Evolutionary conservation across 2,888 invertebrate genomes (phyloP), one percentile per base, ranked within the genome.

Genomic region (Elegia similella): DNA sequence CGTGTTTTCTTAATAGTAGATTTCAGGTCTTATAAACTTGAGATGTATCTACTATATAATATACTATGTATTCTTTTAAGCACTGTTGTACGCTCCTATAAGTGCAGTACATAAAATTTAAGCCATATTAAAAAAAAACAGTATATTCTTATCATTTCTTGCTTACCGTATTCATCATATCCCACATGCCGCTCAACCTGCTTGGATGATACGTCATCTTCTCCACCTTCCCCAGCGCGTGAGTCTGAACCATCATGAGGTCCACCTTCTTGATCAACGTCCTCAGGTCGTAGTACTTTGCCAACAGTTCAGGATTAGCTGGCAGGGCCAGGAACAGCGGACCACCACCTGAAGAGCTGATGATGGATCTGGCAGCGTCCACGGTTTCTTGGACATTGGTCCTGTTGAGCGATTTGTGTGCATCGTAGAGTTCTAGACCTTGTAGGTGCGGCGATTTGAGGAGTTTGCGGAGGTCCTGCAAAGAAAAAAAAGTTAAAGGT

Each of bases 131-230:
- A n/a, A n/a, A n/a, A n/a, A n/a, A n/a, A n/a, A n/a, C n/a, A n/a
- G n/a, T 23, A 23, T 23, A 3, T 23, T 23, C 5, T 23, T 23
- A 3, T 5, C 5, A 23, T 23, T 23, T 23, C 23, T 7, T 1
- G 3, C 8, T 93, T 78, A 95, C 95, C 73, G 95, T 94, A 69
- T 96, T 96, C 78, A 95, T 93, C 92, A 95, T 94, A 69, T 96
- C 95, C 92, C 95, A 95, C 52, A 95, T 78, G 0, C 96, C 95
- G 75, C 95, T 95, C 65, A 96, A 80, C 58, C 95, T 84, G 70
- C 95, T 95, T 0, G 95, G 95, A 75, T 96, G 96, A 76, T 94
- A 95, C 1, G 95, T 95, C 82, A 94, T 94, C 72, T 94, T 94
- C 71, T 92, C 92, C 66, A 94, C 93, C 42, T 92, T 81, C 0